A percentile compares a stretch with the other conserved stretches of the same genome.
Conservation (phyloP, 2,113 vertebrate genomes). For the Vulpes vulpes region DNA sequence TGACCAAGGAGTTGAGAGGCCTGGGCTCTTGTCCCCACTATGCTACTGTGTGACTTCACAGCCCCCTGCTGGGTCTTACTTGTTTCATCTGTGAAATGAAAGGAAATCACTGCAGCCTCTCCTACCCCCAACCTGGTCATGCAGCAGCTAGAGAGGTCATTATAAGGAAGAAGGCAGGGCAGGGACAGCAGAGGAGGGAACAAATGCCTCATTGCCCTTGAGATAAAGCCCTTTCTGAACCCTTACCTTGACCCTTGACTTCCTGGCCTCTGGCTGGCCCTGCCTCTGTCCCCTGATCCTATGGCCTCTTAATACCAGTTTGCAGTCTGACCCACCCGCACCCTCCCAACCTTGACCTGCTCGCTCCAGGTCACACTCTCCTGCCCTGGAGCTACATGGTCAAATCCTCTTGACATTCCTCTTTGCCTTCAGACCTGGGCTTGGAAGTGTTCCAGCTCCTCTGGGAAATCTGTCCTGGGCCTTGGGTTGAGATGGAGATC, state of each 20-base stretch:
- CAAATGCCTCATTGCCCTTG: accelerated
- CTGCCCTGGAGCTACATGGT: neutral
- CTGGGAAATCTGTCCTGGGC: neutral
- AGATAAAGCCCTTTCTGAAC: neutral
- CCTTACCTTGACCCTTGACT: neutral
- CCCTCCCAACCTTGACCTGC: neutral
- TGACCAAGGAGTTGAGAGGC: neutral
- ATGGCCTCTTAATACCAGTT: neutral
- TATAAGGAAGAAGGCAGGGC: neutral
- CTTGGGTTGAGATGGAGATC: neutral
- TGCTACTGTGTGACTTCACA: neutral
- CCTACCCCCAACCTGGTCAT: neutral
- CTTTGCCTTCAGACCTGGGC: neutral
- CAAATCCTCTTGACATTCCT: neutral
- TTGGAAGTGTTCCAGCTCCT: neutral
- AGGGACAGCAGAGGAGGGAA: neutral
- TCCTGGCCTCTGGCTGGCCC: neutral
- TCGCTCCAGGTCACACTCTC: neutral
- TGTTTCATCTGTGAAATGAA: neutral
- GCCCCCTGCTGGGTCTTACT: neutral
- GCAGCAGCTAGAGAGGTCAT: neutral
- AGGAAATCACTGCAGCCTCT: neutral
- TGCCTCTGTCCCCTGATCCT: neutral
- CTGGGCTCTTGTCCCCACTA: neutral
- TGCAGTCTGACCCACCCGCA: neutral